These are phyloP conservation scores for Flabesymbios commensalis DNA, from an alignment of 2,888 invertebrate species.

Conservation along the genomic window DNA sequence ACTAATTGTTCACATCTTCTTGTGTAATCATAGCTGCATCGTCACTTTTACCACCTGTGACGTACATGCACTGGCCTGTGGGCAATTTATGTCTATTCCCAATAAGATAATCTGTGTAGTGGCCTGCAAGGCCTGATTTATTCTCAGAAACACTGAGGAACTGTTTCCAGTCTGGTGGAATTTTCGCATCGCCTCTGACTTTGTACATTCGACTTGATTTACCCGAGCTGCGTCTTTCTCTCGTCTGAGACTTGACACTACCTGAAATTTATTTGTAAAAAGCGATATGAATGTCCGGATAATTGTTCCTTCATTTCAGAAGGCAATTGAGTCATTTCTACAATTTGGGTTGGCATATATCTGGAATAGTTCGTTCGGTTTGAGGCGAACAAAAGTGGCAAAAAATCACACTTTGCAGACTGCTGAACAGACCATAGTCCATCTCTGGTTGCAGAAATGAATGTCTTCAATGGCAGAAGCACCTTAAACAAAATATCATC, in stretches of 20 bases:
- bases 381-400: too few species aligned
- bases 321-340: too few species aligned
- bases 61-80: not conserved
- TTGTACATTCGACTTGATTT: too few species aligned
- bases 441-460: not conserved
- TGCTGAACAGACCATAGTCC: not conserved
- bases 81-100: not conserved
- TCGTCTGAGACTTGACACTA: too few species aligned
- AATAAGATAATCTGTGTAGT: not conserved
- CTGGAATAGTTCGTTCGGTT: too few species aligned
- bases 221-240: too few species aligned
- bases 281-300: slow-evolving; percentile 2
- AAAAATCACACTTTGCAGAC: too few species aligned
- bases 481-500: not conserved
- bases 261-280: not conserved
- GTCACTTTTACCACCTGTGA: not conserved
- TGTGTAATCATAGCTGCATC: not conserved
- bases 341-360: too few species aligned
- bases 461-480: not conserved
- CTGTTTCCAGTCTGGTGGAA: not conserved
- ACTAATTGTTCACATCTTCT: not conserved
- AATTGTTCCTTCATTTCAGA: too few species aligned
- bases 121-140: not conserved
- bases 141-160: not conserved
- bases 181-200: not conserved